Conservation (phyloP, 2,888 invertebrate genomes). For the Cantharis rufa region DNA sequence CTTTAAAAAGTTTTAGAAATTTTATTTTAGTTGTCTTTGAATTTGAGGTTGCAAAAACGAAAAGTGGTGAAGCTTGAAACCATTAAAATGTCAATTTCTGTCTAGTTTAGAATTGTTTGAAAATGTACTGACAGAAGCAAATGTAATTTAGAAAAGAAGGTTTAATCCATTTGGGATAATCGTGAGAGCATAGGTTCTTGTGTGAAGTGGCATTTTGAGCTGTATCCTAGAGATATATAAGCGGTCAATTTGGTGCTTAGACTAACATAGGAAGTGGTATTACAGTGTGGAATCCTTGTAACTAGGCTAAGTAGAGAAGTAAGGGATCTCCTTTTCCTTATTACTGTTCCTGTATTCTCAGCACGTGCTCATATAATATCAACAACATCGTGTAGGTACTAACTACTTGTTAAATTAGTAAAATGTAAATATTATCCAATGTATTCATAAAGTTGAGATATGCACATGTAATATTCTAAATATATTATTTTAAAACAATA, state of each 20-base stretch:
- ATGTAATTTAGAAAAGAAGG: background rate
- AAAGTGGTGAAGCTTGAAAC: background rate
- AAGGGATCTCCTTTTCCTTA: conserved; percentile 9
- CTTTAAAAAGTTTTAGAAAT: background rate
- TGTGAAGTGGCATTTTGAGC: conserved; percentile 13
- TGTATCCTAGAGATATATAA: conserved; percentile 14
- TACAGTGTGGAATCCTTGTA: conserved; percentile 20
- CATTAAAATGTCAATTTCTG: conserved; percentile 11
- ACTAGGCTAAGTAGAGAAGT: conserved; percentile 21
- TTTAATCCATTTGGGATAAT: conserved; percentile 22
- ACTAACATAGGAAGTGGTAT: conserved; percentile 23
- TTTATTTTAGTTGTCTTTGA: background rate
- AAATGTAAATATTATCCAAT: conserved; percentile 9
- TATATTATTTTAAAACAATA: background rate
- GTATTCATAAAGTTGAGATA: background rate
- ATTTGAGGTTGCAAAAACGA: background rate
- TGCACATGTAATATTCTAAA: background rate
- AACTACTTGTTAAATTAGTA: conserved; percentile 17
- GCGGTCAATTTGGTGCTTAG: conserved; percentile 22
- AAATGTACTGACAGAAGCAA: background rate
- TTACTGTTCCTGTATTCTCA: conserved; percentile 17
- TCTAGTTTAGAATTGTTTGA: background rate
- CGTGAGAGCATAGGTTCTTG: conserved; percentile 15
- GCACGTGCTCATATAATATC: conserved; percentile 19
- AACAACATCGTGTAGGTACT: conserved; percentile 10